A percentile compares a stretch with the other conserved stretches of the same genome.
Conservation (phyloP, 1,140 invertebrate genomes). For the Pseudomyrmex concolor region DNA sequence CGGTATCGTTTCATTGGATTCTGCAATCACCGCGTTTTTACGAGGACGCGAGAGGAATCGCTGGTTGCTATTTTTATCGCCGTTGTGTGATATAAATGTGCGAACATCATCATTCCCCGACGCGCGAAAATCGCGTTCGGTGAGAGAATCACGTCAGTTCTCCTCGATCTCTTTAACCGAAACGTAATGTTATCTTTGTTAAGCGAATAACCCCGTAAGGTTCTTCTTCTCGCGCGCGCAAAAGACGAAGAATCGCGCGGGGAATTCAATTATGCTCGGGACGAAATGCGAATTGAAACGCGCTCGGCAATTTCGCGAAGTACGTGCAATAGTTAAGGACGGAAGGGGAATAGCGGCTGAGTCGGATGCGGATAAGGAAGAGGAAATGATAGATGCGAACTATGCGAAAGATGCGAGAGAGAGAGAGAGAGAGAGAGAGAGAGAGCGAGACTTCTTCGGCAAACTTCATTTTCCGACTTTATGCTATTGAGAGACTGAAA, state of each 20-base stretch:
- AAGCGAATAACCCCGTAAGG: constrained; percentile 20
- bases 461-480: constrained; percentile 60
- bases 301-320: constrained; percentile 55
- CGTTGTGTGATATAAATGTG: not conserved
- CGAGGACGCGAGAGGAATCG: not conserved
- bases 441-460: constrained; percentile 31
- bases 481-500: constrained; percentile 58
- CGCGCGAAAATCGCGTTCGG: not conserved
- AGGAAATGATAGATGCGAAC: constrained; percentile 52
- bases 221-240: constrained; percentile 1
- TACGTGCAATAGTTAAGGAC: constrained; percentile 43
- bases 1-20: no score
- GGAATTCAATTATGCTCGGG: constrained; percentile 53
- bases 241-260: constrained; percentile 45
- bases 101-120: not conserved
- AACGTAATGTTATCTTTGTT: constrained; percentile 16
- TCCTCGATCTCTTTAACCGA: not conserved
- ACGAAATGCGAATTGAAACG: constrained; percentile 58
- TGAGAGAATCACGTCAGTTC: not conserved
- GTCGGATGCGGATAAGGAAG: not conserved
- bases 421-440: no score
- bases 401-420: not conserved
- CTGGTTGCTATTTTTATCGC: not conserved
- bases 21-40: no score
- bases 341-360: no score